phyloP scores from a whole-genome alignment of 2,113 vertebrate species.

The Lates calcarifer region DNA sequence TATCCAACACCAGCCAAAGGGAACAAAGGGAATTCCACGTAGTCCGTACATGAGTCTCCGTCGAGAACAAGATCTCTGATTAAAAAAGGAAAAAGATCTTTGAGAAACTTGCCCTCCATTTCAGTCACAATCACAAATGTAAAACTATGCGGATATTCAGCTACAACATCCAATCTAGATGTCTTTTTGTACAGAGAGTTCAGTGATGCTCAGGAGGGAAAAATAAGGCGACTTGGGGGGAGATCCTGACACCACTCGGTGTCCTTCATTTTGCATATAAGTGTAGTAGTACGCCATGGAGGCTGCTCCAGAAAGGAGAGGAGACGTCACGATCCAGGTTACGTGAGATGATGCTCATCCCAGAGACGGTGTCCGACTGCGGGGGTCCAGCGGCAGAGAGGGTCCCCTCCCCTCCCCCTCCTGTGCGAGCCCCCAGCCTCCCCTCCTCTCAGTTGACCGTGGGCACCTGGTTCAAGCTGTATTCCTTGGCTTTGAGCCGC shows the following conservation, averaged over 20 bases:
- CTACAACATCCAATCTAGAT: constrained; percentile 66
- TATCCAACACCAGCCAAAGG: constrained; percentile 32
- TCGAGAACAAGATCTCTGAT: constrained; percentile 26
- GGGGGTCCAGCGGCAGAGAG: constrained; percentile 2
- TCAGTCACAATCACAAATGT: constrained; percentile 54
- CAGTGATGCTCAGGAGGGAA: constrained; percentile 53
- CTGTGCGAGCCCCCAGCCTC: constrained; percentile 17
- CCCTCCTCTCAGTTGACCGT: constrained; percentile 93
- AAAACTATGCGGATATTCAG: constrained; percentile 61
- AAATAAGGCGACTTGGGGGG: constrained; percentile 1
- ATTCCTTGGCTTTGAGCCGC: constrained; percentile 99
- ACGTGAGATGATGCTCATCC: constrained; percentile 34
- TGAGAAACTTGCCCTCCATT: constrained; percentile 45
- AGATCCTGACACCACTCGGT: constrained; percentile 36
- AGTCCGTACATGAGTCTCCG: constrained; percentile 47
- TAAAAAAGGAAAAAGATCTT: constrained; percentile 1
- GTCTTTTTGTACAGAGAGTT: constrained; percentile 63
- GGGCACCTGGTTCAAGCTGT: constrained; percentile 99
- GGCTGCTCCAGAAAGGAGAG: constrained; percentile 31
- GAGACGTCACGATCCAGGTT: constrained; percentile 33
- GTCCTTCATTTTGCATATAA: constrained; percentile 36
- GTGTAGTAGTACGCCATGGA: neutral
- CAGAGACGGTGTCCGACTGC: constrained; percentile 21
- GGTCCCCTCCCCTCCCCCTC: constrained; percentile 13
- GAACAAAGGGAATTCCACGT: constrained; percentile 35